phyloP scores from a whole-genome alignment of 2,797 vertebrate genomes.

The Neomorphus geoffroyi region DNA sequence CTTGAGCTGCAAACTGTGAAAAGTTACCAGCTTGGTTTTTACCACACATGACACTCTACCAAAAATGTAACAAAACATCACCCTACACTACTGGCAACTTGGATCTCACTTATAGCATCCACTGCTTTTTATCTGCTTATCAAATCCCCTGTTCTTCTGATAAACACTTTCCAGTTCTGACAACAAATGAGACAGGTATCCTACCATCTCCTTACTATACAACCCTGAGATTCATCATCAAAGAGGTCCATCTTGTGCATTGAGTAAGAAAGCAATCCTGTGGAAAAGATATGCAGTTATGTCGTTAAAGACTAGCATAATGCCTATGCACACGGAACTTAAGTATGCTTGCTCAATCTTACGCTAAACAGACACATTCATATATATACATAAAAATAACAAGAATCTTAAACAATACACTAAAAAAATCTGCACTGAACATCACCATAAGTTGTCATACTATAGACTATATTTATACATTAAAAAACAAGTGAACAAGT shows the following conservation, averaged over 20 bases:
- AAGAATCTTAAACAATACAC: not conserved
- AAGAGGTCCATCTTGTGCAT: not conserved
- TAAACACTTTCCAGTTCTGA: not conserved
- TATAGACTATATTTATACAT: not conserved
- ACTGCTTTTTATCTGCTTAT: not conserved
- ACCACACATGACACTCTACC: not conserved
- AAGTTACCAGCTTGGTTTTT: not conserved
- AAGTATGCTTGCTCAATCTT: not conserved
- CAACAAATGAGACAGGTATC: not conserved
- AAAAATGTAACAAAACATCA: not conserved
- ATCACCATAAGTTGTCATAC: not conserved
- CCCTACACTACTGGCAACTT: not conserved
- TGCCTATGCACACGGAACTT: not conserved
- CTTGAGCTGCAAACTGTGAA: not conserved
- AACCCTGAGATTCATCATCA: not conserved
- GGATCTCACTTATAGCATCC: not conserved
- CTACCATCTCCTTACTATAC: not conserved
- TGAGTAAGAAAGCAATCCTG: conserved; percentile 27
- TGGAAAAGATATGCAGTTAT: conserved; percentile 11
- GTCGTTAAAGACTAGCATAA: conserved; percentile 8
- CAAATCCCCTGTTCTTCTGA: not conserved
- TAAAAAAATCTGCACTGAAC: not conserved
- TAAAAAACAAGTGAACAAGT: not conserved
- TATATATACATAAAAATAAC: accelerated
- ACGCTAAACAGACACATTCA: not conserved